A percentile compares a stretch with the other conserved stretches of the same genome.
Conservation (phyloP, 2,888 invertebrate genomes). For the Eristalinus aeneus region DNA sequence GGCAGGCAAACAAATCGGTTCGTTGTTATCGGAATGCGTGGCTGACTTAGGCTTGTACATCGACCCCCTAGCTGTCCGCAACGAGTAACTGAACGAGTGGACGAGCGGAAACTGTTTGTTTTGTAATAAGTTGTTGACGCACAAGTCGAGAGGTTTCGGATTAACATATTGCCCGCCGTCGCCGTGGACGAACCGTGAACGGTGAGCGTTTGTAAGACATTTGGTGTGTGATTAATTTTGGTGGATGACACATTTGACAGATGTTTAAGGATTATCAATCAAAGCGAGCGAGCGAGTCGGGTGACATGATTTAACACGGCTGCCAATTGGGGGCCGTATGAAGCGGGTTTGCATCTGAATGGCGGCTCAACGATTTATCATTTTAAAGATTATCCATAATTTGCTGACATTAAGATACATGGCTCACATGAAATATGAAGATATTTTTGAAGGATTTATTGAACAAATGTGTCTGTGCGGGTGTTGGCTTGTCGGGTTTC, state of each 20-base stretch:
- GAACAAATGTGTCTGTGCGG: background rate
- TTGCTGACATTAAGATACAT: slow-evolving; percentile 41
- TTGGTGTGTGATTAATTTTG: slow-evolving; percentile 39
- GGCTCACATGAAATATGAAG: slow-evolving; percentile 42
- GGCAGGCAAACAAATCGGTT: slow-evolving; percentile 41
- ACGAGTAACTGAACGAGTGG: background rate
- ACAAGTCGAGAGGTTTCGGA: slow-evolving; percentile 38
- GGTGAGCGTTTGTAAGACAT: slow-evolving; percentile 12
- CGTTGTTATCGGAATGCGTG: slow-evolving; percentile 24
- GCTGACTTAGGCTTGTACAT: slow-evolving; percentile 6
- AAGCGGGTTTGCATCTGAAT: slow-evolving; percentile 4
- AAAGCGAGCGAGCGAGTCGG: background rate
- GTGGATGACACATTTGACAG: slow-evolving; percentile 45
- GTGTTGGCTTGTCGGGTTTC: background rate
- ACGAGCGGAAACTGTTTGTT: slow-evolving; percentile 3
- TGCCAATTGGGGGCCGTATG: slow-evolving; percentile 2
- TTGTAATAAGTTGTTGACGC: slow-evolving; percentile 41
- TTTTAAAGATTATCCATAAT: slow-evolving; percentile 39
- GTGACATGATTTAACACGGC: slow-evolving; percentile 1
- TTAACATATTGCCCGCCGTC: slow-evolving; percentile 29
- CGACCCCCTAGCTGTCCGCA: background rate
- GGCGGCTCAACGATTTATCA: slow-evolving; percentile 35
- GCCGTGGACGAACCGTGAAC: background rate
- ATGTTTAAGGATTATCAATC: slow-evolving; percentile 47
- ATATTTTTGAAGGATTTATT: slow-evolving; percentile 31